phyloP scores from a whole-genome alignment of 2,113 vertebrate genomes.

The Kryptolebias marmoratus region DNA sequence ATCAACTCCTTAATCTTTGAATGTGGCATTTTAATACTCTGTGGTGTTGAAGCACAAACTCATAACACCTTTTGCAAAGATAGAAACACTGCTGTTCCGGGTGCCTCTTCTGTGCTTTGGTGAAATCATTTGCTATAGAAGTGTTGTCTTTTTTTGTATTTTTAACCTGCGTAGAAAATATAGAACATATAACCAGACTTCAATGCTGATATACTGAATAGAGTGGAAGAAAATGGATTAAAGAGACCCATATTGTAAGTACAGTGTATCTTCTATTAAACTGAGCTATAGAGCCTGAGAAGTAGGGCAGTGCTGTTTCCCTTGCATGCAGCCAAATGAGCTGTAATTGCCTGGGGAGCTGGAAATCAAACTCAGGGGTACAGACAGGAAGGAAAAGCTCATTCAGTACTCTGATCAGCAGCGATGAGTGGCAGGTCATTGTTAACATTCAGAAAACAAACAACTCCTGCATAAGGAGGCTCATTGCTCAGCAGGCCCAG shows the following conservation, averaged over 20 bases:
- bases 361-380: slow-evolving; percentile 62
- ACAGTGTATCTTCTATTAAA: slow-evolving; percentile 32
- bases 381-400: slow-evolving; percentile 62
- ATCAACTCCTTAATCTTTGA: slow-evolving; percentile 64
- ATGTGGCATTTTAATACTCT: slow-evolving; percentile 51
- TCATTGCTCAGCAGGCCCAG: slow-evolving; percentile 33
- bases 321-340: slow-evolving; percentile 68
- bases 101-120: slow-evolving; percentile 30
- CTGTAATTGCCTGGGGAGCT: slow-evolving; percentile 69
- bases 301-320: slow-evolving; percentile 60
- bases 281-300: slow-evolving; percentile 53
- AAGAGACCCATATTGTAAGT: slow-evolving; percentile 43
- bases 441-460: slow-evolving; percentile 68
- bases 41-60: slow-evolving; percentile 39
- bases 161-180: slow-evolving; percentile 25
- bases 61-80: slow-evolving; percentile 49
- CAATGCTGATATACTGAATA: slow-evolving; percentile 14
- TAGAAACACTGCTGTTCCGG: slow-evolving; percentile 46
- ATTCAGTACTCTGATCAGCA: slow-evolving; percentile 66
- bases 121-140: slow-evolving; percentile 46
- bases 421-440: slow-evolving; percentile 72
- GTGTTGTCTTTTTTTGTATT: slow-evolving; percentile 15
- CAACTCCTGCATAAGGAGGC: slow-evolving; percentile 50
- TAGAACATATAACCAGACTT: slow-evolving; percentile 15
- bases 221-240: slow-evolving; percentile 25